Percentiles rank a stretch among this genome's conserved stretches.
phyloP scores from a whole-genome alignment of 2,888 invertebrate genomes.

The Blastobasis lacticolella region DNA sequence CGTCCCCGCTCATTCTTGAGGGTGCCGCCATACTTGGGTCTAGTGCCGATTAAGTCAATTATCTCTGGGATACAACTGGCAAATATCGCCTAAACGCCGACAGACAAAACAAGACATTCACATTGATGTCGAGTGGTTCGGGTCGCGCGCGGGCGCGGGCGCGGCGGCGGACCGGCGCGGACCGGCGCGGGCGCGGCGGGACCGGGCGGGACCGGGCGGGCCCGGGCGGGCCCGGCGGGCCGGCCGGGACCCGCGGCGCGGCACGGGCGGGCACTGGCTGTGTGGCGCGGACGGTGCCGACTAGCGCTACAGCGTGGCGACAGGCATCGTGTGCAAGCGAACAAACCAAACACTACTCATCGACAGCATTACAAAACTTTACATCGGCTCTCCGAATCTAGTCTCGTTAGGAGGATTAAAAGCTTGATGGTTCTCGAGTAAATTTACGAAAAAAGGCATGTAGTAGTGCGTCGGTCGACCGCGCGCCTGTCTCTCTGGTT shows the following conservation, averaged over 20 bases:
- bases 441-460: conserved; percentile 72
- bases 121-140: conserved; percentile 55
- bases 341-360: conserved; percentile 76
- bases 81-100: conserved; percentile 96
- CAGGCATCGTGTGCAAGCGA: conserved; percentile 76
- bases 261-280: conserved; percentile 21
- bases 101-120: conserved; percentile 78
- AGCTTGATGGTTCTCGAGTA: conserved; percentile 71
- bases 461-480: conserved; percentile 71
- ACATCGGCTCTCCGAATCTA: conserved; percentile 73
- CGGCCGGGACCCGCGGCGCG: conserved; percentile 18
- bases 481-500: conserved; percentile 67
- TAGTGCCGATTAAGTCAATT: conserved; percentile 99
- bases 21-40: conserved; percentile 99
- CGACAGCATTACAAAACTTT: conserved; percentile 74
- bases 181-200: conserved; percentile 26
- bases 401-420: conserved; percentile 74
- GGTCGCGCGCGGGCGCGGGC: conserved; percentile 32
- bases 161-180: conserved; percentile 32
- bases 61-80: conserved; percentile 99
- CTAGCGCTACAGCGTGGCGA: conserved; percentile 76
- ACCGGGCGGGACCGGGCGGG: conserved; percentile 33
- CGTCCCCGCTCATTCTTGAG: conserved; percentile 99
- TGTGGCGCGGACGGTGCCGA: conserved; percentile 73
- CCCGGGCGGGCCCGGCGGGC: conserved; percentile 16